Conservation (phyloP, 2,888 invertebrate species). For the Ophioninae sp. region DNA sequence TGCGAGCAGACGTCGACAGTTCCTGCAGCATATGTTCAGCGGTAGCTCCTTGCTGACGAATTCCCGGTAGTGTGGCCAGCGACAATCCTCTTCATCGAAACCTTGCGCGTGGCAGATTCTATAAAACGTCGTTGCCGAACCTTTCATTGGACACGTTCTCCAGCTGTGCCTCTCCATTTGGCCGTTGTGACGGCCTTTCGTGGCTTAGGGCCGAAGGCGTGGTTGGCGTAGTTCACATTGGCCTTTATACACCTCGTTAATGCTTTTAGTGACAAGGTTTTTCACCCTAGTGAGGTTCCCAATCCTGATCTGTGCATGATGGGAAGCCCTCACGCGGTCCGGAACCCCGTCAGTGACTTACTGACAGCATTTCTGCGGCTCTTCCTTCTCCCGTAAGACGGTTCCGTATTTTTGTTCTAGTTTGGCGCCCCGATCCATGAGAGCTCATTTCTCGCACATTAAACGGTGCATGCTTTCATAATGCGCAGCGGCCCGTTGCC, state of each 20-base stretch:
- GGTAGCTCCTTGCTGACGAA: conserved; percentile 13
- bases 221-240: conserved; percentile 24
- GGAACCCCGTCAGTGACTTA: neutral
- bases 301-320: neutral
- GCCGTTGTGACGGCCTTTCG: conserved; percentile 10
- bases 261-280: neutral
- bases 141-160: neutral
- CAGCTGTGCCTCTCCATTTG: conserved; percentile 15
- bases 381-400: no score
- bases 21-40: neutral
- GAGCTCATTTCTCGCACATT: no score
- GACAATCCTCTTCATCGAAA: conserved; percentile 6
- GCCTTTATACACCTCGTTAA: neutral
- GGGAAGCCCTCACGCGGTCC: neutral
- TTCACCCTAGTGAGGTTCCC: neutral
- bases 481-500: no score
- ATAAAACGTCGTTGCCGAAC: neutral
- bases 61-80: conserved; percentile 21
- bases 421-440: no score
- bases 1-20: conserved; percentile 4
- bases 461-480: no score
- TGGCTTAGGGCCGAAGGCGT: conserved; percentile 10
- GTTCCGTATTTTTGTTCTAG: no score
- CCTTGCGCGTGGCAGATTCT: conserved; percentile 4
- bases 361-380: neutral